These are phyloP conservation scores for Loxodonta africana DNA, from an alignment of 2,113 vertebrate species.

Conservation along the genomic window DNA sequence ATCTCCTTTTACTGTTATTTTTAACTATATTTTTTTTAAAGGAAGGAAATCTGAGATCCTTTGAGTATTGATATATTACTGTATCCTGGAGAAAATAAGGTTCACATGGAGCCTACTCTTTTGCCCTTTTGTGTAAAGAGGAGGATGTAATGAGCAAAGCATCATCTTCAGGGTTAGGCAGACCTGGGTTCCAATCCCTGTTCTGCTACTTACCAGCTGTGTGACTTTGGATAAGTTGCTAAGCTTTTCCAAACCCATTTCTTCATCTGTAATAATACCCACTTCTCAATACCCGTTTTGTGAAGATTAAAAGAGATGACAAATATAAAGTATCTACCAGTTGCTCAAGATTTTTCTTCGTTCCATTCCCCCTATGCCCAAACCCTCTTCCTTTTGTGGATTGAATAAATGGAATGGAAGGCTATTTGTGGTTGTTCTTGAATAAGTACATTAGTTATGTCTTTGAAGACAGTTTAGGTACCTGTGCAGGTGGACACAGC, in stretches of 20 bases:
- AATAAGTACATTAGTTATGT: not conserved
- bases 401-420: not conserved
- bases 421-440: not conserved
- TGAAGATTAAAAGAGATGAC: constrained; percentile 11
- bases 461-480: not conserved
- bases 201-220: not conserved
- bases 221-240: not conserved
- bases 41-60: not conserved
- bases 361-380: not conserved
- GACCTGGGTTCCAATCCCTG: not conserved
- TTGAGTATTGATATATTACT: not conserved
- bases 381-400: not conserved
- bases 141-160: not conserved
- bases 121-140: not conserved
- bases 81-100: not conserved
- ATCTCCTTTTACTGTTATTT: constrained; percentile 18
- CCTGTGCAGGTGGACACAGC: not conserved
- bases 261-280: not conserved
- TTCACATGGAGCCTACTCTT: not conserved
- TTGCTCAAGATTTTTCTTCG: not conserved
- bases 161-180: not conserved
- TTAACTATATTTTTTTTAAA: constrained; percentile 9
- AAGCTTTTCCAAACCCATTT: not conserved
- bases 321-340: not conserved
- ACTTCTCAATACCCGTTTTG: not conserved